A percentile compares a stretch with the other conserved stretches of the same genome.
phyloP scores from a whole-genome alignment of 2,888 invertebrate species.

The Eristalis intricaria region DNA sequence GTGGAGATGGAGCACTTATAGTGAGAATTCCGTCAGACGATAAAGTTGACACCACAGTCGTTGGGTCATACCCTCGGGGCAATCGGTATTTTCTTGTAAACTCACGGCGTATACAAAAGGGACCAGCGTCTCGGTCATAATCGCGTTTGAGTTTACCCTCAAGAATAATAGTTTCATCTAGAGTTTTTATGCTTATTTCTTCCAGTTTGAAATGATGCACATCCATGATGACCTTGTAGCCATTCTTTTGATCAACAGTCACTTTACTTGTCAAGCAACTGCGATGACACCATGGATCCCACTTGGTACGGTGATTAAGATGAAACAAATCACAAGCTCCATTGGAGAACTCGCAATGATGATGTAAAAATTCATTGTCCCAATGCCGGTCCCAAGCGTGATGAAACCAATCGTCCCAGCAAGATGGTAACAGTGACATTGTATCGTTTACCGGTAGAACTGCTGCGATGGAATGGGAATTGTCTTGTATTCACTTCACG shows the following conservation, averaged over 20 bases:
- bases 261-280: slow-evolving; percentile 77
- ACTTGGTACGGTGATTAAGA: slow-evolving; percentile 33
- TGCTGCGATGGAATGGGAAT: neutral
- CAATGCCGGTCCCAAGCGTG: slow-evolving; percentile 42
- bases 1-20: slow-evolving; percentile 79
- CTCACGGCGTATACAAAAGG: slow-evolving; percentile 78
- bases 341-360: slow-evolving; percentile 25
- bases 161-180: slow-evolving; percentile 77
- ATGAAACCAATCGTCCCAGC: slow-evolving; percentile 60
- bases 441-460: neutral
- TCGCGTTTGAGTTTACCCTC: slow-evolving; percentile 78
- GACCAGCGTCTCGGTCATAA: slow-evolving; percentile 74
- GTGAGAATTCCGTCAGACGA: slow-evolving; percentile 79
- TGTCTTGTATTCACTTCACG: slow-evolving; percentile 42
- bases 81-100: slow-evolving; percentile 78
- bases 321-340: slow-evolving; percentile 39
- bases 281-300: slow-evolving; percentile 77
- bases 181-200: slow-evolving; percentile 78
- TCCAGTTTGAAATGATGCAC: slow-evolving; percentile 78
- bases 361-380: slow-evolving; percentile 26
- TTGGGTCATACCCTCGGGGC: slow-evolving; percentile 78
- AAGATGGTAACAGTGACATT: slow-evolving; percentile 39
- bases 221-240: slow-evolving; percentile 78
- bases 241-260: slow-evolving; percentile 78
- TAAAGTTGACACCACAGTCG: slow-evolving; percentile 77